Base-by-base conservation (phyloP, 2,797 vertebrate genomes). In the Characodon lateralis region DNA sequence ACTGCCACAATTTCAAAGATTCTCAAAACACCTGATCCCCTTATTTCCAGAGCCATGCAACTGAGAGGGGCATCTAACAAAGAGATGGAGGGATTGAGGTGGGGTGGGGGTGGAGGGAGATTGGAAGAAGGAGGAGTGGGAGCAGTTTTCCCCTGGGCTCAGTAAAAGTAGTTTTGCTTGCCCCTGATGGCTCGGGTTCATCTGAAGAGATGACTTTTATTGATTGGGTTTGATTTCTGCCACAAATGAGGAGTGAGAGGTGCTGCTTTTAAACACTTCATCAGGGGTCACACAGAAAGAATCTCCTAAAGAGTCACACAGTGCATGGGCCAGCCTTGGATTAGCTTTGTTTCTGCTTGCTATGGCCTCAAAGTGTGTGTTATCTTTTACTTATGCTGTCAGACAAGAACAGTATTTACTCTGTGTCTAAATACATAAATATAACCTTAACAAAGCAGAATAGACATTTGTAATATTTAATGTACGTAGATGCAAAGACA, bases 201-300 rank as follows among this genome's bases (percentile, higher is more conserved):
- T 95, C 92, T 89, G 87, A 92, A 92, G 84, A 89, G 89, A 94
- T 93, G 93, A 93, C 93, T 94, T 92, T 94, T 94, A 95, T 95
- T 93, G 94, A 94, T 94, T 88, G 79, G 80, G 88, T 93, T 94
- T 92, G 92, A 95, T 95, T 93, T 92, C 89, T 93, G 85, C 85
- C 76, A 80, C 82, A 83, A 85, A 71, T 3, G 77, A 79, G 81
- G 46, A 76, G 83, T 71, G 66, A 76, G 74, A 82, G 73, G 76
- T 24, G 58, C 71, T 46, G 50, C 61, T 86, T 85, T 84, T 71
- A 75, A 83, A 78, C 85, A 75, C 85, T 76, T 63, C 78, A 85
- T 41, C 35, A 66, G 10, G 39, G 39, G 39, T 41, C 35, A 41
- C 20, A 41, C 9, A 66, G 9, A 22, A 65, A 65, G 41, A 41